Conservation (phyloP, 2,888 invertebrate species). For the Odontothrips loti region DNA sequence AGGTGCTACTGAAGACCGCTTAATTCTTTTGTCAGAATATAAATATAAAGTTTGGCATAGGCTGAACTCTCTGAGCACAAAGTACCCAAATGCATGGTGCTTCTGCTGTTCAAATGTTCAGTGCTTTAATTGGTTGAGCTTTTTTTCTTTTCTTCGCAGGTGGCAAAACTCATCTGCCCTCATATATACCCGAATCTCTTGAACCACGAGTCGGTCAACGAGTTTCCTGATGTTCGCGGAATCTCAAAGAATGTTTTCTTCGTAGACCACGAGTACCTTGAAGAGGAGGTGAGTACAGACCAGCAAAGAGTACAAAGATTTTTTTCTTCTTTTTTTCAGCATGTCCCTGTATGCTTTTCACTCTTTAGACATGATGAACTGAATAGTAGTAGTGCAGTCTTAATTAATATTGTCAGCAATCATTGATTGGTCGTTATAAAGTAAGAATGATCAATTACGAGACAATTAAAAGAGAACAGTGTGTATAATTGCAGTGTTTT, state of each 20-base stretch:
- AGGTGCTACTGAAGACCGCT: too few relatives aligned
- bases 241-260: constrained; percentile 64
- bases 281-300: constrained; percentile 50
- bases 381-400: neutral
- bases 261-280: constrained; percentile 57
- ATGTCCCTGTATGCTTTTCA: neutral
- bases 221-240: constrained; percentile 57
- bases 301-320: too few relatives aligned
- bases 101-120: too few relatives aligned
- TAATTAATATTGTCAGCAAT: constrained; percentile 18
- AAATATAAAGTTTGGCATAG: too few relatives aligned
- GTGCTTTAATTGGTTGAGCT: too few relatives aligned
- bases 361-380: neutral
- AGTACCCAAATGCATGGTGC: too few relatives aligned
- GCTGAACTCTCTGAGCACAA: too few relatives aligned
- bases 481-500: too few relatives aligned
- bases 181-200: constrained; percentile 61
- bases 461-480: too few relatives aligned
- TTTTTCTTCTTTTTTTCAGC: neutral
- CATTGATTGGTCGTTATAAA: too few relatives aligned
- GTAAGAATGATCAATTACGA: too few relatives aligned
- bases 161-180: constrained; percentile 48
- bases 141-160: constrained; percentile 37
- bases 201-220: constrained; percentile 56
- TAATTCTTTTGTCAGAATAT: too few relatives aligned